Conservation (phyloP, 2,113 vertebrate species). For the Alectura lathami region DNA sequence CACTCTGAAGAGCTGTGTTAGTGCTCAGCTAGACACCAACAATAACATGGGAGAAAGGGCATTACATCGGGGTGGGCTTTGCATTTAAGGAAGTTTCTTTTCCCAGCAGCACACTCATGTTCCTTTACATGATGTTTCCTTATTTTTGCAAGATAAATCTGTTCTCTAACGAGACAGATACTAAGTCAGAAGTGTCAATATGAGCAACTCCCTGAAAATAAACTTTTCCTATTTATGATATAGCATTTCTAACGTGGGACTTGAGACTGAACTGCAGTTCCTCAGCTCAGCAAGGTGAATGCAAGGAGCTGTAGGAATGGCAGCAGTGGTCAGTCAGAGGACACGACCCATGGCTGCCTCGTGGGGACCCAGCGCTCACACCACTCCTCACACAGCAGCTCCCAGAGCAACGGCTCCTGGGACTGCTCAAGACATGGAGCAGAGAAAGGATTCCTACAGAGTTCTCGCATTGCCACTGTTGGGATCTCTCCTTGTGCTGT, state of each 20-base stretch:
- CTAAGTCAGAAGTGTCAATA: not conserved
- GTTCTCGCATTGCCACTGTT: not conserved
- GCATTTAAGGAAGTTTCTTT: not conserved
- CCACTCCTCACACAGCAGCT: too few species aligned
- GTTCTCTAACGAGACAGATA: not conserved
- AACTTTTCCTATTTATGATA: not conserved
- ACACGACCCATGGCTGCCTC: too few species aligned
- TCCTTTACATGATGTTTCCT: not conserved
- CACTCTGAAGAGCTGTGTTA: not conserved
- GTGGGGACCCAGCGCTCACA: too few species aligned
- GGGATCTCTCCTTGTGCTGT: not conserved
- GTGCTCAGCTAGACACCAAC: not conserved
- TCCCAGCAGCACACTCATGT: not conserved
- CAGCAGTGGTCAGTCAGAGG: accelerated
- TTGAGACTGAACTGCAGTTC: not conserved
- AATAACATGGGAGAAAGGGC: not conserved
- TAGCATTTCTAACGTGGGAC: not conserved
- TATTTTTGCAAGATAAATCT: not conserved
- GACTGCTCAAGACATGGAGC: too few species aligned
- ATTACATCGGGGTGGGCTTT: not conserved
- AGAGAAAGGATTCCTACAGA: not conserved
- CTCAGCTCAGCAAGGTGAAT: accelerated
- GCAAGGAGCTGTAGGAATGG: accelerated
- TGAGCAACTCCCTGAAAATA: conserved; percentile 31
- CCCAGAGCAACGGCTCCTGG: too few species aligned